Base-by-base conservation (phyloP, 53 echinoderm and acorn worm genomes). In the Apostichopus leukothele region DNA sequence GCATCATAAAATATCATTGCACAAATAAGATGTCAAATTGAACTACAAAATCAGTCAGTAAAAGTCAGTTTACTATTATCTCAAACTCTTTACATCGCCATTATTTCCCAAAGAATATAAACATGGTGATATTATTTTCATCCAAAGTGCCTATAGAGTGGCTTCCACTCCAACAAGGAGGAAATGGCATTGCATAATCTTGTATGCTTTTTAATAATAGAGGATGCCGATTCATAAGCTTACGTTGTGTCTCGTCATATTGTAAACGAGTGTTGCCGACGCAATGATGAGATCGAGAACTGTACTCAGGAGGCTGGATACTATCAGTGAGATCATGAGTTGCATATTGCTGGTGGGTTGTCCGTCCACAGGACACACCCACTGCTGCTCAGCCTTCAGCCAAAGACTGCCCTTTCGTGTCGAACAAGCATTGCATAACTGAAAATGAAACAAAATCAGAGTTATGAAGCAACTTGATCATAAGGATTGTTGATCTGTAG, bases 371-470 rank as follows among this genome's bases (percentile, higher is more conserved):
- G 92, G 75, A 66, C 88, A 83, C 52, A 87, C 52, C 94, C 94
- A 98, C 75, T 95, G 90, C 68, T 88, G 88, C 57, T 90, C 93
- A 4, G 93, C 93, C 18, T 91, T 93, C 76, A 98, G 50, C 98
- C 98, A 98, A 19, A 84, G 89, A 86, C 91, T 92, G 12, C 95
- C 98, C 52, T 93, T 89, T 63, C 95, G 78, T 39, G 93, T 89
- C 3, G 88, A 78, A 84, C 98, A 98, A 83, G 95, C 75, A 87
- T 98, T 98, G 74, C 98, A 94, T 20, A 98, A 84, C 98, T 97
- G 88, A 0, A 74, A 52, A 16, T 67, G 18, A 16, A 71, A 19
- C 71, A 7, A 63, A 71, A n/a, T 71, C 71, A 18, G 71, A 71
- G 10, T 57, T 57, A 57, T 10, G 1, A 7, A 39, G 39, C 8